These are phyloP conservation scores for Drosophila nigritarsus DNA, from an alignment of 2,888 invertebrate species.

Conservation along the genomic window DNA sequence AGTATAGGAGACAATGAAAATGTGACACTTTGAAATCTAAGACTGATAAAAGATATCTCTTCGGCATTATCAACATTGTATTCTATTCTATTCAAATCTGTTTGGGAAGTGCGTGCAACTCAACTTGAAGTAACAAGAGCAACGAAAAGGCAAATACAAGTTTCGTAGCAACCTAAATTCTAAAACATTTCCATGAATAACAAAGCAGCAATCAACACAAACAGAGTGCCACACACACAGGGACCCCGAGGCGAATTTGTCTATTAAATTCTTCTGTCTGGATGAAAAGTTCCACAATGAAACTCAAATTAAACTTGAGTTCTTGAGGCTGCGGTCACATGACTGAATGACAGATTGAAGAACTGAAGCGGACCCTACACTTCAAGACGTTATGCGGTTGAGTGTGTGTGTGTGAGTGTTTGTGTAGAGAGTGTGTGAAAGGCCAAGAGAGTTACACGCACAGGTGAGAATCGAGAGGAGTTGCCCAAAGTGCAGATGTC, in stretches of 20 bases:
- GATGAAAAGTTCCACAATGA: conserved; percentile 52
- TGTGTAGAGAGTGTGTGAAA: background rate
- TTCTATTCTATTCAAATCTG: background rate
- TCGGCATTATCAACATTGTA: background rate
- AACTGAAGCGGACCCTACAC: conserved; percentile 25
- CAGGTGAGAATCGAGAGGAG: conserved; percentile 32
- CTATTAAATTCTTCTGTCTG: conserved; percentile 40
- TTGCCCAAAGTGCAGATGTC: conserved; percentile 13
- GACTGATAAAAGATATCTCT: background rate
- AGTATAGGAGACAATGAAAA: background rate
- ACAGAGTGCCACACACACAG: conserved; percentile 10
- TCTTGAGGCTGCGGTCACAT: conserved; percentile 36
- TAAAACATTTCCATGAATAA: conserved; percentile 73
- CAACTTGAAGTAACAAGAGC: conserved; percentile 3
- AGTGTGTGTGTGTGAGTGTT: background rate
- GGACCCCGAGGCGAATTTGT: conserved; percentile 27
- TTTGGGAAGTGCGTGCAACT: conserved; percentile 12
- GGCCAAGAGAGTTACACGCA: conserved; percentile 17
- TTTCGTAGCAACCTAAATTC: conserved; percentile 60
- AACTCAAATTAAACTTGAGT: conserved; percentile 69
- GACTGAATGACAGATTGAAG: conserved; percentile 59
- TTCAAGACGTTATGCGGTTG: conserved; percentile 6
- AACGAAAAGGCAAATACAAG: conserved; percentile 12
- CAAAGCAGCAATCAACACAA: conserved; percentile 69
- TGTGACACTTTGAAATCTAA: background rate